Conservation (phyloP, 2,113 vertebrate genomes). For the Passer domesticus region DNA sequence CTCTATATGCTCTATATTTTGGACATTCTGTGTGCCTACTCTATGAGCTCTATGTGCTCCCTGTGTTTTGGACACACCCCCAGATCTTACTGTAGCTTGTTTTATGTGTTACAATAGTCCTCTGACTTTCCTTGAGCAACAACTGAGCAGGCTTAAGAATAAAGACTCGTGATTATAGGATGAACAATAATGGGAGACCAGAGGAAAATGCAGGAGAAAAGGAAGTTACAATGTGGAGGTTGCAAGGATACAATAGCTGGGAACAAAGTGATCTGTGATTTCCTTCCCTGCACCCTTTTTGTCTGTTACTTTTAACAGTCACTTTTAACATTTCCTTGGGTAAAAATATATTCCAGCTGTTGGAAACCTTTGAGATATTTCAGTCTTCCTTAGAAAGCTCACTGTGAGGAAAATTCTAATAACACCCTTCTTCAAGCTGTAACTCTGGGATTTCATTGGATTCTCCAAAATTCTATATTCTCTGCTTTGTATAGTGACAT, state of each 20-base stretch:
- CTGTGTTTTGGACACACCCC: background rate
- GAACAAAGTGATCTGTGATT: background rate
- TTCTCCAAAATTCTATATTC: background rate
- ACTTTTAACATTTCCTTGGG: background rate
- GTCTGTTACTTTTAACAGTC: background rate
- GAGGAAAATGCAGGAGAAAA: background rate
- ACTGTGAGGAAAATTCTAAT: background rate
- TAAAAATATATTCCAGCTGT: background rate
- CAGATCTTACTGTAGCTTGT: background rate
- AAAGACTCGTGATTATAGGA: background rate
- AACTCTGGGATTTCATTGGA: background rate
- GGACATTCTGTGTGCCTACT: background rate
- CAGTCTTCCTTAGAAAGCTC: background rate
- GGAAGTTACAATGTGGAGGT: background rate
- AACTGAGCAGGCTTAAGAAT: background rate
- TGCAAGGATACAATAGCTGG: background rate
- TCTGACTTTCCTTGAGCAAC: background rate
- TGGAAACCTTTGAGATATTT: background rate
- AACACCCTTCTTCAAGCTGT: background rate
- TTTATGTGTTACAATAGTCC: background rate
- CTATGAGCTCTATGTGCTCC: background rate
- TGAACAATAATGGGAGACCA: background rate
- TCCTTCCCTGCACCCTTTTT: background rate
- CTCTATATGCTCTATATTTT: background rate
- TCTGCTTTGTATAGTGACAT: background rate